Base-by-base conservation (phyloP, 1,140 invertebrate genomes). In the Ceratoteleas bidentatus region DNA sequence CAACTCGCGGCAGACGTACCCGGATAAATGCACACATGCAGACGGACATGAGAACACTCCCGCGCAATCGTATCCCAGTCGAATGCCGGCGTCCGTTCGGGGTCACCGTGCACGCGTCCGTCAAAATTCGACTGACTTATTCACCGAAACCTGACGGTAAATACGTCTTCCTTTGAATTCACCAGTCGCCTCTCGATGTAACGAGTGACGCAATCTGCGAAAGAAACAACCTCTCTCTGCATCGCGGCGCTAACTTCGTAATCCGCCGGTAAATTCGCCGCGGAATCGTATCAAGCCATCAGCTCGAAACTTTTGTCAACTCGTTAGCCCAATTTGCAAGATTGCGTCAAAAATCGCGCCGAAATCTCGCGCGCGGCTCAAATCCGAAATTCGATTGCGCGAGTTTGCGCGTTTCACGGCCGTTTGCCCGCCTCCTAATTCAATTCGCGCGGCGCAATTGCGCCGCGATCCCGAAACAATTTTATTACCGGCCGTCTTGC, bases 21-120 rank as follows among this genome's bases (percentile, higher is more conserved):
- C 24, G 24, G 24, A 24, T 24, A 24, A 24, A 24, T 24, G 24
- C 24, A 24, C 24, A 24, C 24, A 24, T 24, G 1, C 24, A 24
- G 24, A 24, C 24, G 24, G 24, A 24, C 24, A 24, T 24, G 24
- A 2, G 24, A 24, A 40, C 36, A 40, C 45, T 6, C 11, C 11
- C 11, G 43, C 16, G 47, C 66, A 70, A 70, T 69, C 53, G 54
- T 54, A 69, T 69, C 40, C 15, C 43, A 52, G 65, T 58, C 14
- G 52, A 58, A 52, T 58, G 32, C 43, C 65, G 33, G 14, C 34
- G 49, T 47, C 47, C 53, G 16, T 24, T 32, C 7, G 10, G 53
- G 54, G 54, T 58, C 34, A 16, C 54, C 54, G 50, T 58, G 40
- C 43, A 69, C 13, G 58, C 33, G 65, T 15, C 54, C 43, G 33